phyloP scores from a whole-genome alignment of 2,797 vertebrate species.

The Tangara arthus region DNA sequence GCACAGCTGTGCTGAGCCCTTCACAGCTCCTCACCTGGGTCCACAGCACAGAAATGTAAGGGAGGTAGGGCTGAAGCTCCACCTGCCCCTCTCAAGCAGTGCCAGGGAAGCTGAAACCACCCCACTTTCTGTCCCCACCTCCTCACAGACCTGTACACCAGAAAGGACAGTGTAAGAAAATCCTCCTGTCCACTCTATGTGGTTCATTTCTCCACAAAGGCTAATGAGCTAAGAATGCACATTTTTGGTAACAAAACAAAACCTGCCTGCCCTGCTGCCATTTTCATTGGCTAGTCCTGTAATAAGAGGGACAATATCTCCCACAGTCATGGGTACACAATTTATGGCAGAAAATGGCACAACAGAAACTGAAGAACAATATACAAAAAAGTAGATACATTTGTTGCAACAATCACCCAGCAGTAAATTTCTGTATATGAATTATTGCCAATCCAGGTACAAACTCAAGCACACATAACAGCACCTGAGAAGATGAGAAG shows the following conservation, averaged over 20 bases:
- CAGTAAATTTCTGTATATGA: not conserved
- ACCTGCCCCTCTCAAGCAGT: not conserved
- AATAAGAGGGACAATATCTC: not conserved
- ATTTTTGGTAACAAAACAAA: not conserved
- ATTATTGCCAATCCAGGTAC: not conserved
- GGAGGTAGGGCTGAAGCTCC: not conserved
- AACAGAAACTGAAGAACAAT: not conserved
- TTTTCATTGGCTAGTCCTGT: not conserved
- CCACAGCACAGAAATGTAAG: not conserved
- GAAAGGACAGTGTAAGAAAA: not conserved
- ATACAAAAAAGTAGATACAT: not conserved
- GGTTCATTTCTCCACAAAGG: not conserved
- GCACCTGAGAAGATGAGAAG: not conserved
- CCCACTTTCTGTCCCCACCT: not conserved
- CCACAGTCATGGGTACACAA: rapidly evolving
- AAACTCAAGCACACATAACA: not conserved
- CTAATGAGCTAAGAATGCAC: not conserved
- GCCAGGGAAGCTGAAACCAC: not conserved
- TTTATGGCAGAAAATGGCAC: not conserved
- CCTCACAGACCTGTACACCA: not conserved
- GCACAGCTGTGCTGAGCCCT: not conserved
- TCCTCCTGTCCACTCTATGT: not conserved
- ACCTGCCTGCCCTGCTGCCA: not conserved
- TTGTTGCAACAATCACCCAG: not conserved
- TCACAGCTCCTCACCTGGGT: not conserved